Evolutionary conservation across 2,113 vertebrate genomes (phyloP), one percentile per base, ranked within the genome.

Genomic region (Tachysurus fulvidraco): DNA sequence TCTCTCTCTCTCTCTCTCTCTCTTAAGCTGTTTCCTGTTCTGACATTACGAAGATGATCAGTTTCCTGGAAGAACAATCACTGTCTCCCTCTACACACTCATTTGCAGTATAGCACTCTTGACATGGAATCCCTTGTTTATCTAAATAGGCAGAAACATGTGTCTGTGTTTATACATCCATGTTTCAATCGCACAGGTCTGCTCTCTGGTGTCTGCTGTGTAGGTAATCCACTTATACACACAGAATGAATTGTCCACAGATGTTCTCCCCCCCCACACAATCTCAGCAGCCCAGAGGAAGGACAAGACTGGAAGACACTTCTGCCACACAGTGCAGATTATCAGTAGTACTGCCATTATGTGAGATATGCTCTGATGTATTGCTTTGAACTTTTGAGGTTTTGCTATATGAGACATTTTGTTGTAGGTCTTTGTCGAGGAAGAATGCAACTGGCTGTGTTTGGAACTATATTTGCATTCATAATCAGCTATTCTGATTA

Each of bases 221-320:
- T 62, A 84, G 74, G 81, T 84, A 89, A 90, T 89, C 88, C 86
- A 88, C 76, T 90, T 90, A 86, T 81, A 85, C 86, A 80, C 46
- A 64, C 77, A 73, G 84, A 88, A 88, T 86, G 85, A 88, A 86
- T 87, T n/a, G 41, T 74, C 76, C 77, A 64, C 88, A 89, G 88
- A 89, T 88, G 84, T 86, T 84, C 81, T 60, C 50, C 77, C 67
- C 67, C 82, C 78, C 69, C 71, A 80, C 78, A 83, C 76, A 84
- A 85, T 80, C 83, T 89, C 83, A 89, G 85, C 62, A 74, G 79
- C 85, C 83, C 55, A 46, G 28, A 83, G 88, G 64, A 87, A 81
- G 83, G 79, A 85, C 44, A 77, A 13, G 60, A 87, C 46, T 81
- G 52, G 73, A 50, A 86, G 86, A 74, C 67, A 19, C 84, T 81